Conservation (phyloP, 2,113 vertebrate species). For the Diphyllodes magnificus region DNA sequence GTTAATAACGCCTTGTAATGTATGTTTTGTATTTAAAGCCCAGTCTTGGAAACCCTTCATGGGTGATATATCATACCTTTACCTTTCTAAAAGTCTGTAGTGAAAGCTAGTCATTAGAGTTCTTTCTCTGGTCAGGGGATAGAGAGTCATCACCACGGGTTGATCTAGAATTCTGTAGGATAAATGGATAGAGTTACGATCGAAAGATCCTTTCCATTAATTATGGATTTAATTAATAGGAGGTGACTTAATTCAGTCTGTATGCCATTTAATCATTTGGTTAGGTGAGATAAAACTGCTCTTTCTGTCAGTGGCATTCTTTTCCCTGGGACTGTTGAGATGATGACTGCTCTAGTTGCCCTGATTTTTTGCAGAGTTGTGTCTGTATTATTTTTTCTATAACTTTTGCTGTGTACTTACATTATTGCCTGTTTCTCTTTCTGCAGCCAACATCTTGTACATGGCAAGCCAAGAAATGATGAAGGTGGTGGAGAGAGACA, state of each 20-base stretch:
- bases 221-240: neutral
- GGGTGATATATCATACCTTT: neutral
- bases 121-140: neutral
- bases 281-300: neutral
- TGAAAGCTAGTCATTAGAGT: neutral
- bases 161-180: neutral
- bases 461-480: slow-evolving; percentile 93
- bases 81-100: neutral
- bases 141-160: neutral
- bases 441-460: slow-evolving; percentile 86
- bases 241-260: neutral
- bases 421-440: slow-evolving; percentile 1
- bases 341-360: neutral
- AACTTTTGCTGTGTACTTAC: neutral
- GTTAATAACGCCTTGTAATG: neutral
- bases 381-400: neutral
- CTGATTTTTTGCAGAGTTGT: neutral
- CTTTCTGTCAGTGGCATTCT: neutral
- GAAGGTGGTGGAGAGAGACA: slow-evolving; percentile 82
- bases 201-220: neutral
- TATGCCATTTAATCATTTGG: neutral
- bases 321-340: neutral
- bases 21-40: neutral
- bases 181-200: neutral
- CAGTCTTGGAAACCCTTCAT: neutral